A percentile compares a stretch with the other conserved stretches of the same genome.
These are phyloP conservation scores for Bombus haemorrhoidalis DNA, from an alignment of 1,140 invertebrate species.

Conservation along the genomic window DNA sequence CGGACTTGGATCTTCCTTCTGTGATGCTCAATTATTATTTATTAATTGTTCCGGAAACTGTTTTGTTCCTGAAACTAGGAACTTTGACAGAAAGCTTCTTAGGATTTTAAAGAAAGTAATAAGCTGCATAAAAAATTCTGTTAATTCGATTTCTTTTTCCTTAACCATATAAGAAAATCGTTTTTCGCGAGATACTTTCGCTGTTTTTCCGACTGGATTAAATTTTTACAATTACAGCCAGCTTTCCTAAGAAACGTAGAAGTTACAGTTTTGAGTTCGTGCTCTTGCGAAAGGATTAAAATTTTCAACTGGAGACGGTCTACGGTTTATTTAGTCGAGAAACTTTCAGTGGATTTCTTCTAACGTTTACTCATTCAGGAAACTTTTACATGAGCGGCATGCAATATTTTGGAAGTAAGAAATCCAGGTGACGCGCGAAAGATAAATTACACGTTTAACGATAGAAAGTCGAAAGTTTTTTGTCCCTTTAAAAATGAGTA, in stretches of 20 bases:
- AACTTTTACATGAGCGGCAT: neutral
- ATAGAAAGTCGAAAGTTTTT: conserved; percentile 4
- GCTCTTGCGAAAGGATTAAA: neutral
- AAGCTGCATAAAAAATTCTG: neutral
- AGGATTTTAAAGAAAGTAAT: neutral
- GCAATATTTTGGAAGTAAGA: neutral
- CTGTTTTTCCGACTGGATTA: neutral
- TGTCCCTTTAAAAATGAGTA: neutral
- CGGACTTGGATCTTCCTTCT: too few species aligned
- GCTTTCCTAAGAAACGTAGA: neutral
- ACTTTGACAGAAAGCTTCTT: too few species aligned
- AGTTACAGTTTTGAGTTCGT: neutral
- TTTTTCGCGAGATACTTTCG: neutral
- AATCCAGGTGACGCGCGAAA: neutral
- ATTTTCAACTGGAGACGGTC: neutral
- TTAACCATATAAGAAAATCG: neutral
- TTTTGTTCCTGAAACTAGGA: too few species aligned
- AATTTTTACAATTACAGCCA: neutral
- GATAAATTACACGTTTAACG: neutral
- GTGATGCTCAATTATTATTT: too few species aligned
- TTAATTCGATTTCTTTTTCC: neutral
- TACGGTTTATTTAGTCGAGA: neutral
- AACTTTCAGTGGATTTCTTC: neutral
- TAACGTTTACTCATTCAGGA: neutral
- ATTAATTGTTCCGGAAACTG: too few species aligned